A percentile compares a stretch with the other conserved stretches of the same genome.
Conservation (phyloP, 2,113 vertebrate species). For the Chloropsis hardwickii region DNA sequence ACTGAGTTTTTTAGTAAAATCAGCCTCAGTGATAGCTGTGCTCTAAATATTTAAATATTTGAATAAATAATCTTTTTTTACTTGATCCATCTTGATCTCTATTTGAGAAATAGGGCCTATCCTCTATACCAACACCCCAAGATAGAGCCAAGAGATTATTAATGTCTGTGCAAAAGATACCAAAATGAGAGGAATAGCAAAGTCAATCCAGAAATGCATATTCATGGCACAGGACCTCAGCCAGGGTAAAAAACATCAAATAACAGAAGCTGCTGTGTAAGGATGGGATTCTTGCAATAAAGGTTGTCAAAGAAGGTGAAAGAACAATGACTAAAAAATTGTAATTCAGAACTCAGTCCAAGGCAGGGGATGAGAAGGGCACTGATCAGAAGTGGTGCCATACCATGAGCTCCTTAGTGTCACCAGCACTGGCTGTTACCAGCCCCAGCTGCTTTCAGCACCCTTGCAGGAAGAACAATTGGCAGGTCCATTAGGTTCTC, state of each 20-base stretch:
- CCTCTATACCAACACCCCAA: neutral
- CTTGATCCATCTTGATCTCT: neutral
- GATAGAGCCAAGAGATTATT: neutral
- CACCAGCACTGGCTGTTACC: neutral
- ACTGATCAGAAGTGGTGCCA: neutral
- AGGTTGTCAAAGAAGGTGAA: neutral
- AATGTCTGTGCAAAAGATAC: neutral
- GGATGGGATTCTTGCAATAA: neutral
- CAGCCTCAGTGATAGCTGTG: neutral
- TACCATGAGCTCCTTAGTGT: neutral
- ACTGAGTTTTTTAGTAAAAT: neutral
- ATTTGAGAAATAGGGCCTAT: neutral
- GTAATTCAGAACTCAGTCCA: neutral
- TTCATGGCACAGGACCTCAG: neutral
- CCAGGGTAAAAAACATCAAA: neutral
- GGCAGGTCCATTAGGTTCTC: neutral
- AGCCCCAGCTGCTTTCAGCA: neutral
- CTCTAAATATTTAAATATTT: neutral
- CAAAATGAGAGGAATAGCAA: neutral
- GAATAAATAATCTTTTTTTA: neutral
- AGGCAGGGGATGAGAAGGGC: neutral
- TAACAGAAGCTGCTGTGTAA: neutral
- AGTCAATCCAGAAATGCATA: neutral
- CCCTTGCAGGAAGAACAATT: neutral
- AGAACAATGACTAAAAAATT: neutral